phyloP scores from a whole-genome alignment of 1,140 invertebrate species.

The Metaphire vulgaris region DNA sequence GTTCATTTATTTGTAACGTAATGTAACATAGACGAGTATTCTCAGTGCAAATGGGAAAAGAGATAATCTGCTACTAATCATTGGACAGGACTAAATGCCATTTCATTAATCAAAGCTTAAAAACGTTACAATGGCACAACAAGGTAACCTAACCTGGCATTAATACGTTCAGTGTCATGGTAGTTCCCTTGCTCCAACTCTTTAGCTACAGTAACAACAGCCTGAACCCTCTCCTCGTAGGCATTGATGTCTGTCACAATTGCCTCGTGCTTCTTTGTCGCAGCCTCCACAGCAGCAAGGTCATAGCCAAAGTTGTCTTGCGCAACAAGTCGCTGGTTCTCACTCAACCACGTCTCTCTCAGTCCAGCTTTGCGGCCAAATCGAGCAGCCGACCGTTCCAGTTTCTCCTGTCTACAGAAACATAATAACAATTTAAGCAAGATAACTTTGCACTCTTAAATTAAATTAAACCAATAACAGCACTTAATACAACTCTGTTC shows the following conservation, averaged over 20 bases:
- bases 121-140: too few species aligned
- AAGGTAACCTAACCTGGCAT: slow-evolving; percentile 66
- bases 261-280: slow-evolving; percentile 98
- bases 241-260: slow-evolving; percentile 99
- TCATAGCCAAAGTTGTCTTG: slow-evolving; percentile 98
- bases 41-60: too few species aligned
- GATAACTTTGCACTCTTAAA: too few species aligned
- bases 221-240: slow-evolving; percentile 97
- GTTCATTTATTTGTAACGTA: too few species aligned
- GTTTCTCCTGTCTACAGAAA: slow-evolving; percentile 80
- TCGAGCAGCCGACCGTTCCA: slow-evolving; percentile 95
- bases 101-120: too few species aligned
- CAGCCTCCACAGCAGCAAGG: slow-evolving; percentile 93
- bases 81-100: too few species aligned
- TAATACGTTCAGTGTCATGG: slow-evolving; percentile 95
- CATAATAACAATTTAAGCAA: too few species aligned
- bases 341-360: slow-evolving; percentile 97
- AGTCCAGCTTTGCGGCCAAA: slow-evolving; percentile 99
- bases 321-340: slow-evolving; percentile 95
- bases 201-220: slow-evolving; percentile 91
- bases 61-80: too few species aligned
- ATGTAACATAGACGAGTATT: too few species aligned
- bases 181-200: slow-evolving; percentile 96
- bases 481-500: too few species aligned
- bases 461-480: too few species aligned